These are phyloP conservation scores for Saxicola maurus DNA, from an alignment of 2,797 vertebrate species.

Conservation along the genomic window DNA sequence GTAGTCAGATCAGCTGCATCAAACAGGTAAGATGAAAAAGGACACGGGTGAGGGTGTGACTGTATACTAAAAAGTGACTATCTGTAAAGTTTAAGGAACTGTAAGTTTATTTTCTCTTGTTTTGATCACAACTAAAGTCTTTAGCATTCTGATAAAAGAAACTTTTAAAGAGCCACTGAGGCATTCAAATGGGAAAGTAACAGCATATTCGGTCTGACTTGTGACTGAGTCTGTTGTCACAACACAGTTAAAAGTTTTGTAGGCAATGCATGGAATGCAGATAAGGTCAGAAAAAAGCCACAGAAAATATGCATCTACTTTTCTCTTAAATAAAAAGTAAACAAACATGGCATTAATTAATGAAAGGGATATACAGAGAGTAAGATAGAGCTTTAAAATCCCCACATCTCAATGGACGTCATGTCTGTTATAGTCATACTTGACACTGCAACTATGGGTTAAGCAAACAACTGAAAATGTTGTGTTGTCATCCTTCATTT, in stretches of 20 bases:
- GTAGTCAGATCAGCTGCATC: background rate
- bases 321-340: background rate
- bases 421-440: background rate
- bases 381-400: background rate
- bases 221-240: background rate
- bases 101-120: background rate
- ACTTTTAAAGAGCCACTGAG: background rate
- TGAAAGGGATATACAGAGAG: background rate
- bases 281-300: conserved; percentile 2
- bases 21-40: background rate
- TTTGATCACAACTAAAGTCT: background rate
- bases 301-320: background rate
- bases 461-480: background rate
- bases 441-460: background rate
- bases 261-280: background rate
- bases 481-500: background rate
- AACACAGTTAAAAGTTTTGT: background rate
- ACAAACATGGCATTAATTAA: background rate
- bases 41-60: background rate
- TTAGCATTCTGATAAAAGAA: background rate
- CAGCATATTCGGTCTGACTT: background rate
- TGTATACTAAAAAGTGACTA: conserved; percentile 20
- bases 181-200: background rate
- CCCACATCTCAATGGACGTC: background rate
- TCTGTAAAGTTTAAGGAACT: background rate